Evolutionary conservation across 2,113 vertebrate species (phyloP).

Genomic region (Brevimyrus niger): DNA sequence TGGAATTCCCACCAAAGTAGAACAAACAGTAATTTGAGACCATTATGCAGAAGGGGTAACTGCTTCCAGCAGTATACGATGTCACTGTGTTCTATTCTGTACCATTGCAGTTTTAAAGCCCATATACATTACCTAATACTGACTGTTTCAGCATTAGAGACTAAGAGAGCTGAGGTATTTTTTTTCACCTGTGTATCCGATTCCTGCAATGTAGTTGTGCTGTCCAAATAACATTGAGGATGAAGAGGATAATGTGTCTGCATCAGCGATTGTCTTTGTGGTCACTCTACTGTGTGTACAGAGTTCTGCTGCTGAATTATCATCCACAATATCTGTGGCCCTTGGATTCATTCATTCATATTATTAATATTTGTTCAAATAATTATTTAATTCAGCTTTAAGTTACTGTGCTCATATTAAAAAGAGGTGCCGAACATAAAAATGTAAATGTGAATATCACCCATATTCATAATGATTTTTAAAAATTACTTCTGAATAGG

Average conservation of each 20-base stretch:
- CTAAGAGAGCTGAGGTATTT: background rate
- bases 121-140: background rate
- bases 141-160: background rate
- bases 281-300: background rate
- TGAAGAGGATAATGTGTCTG: background rate
- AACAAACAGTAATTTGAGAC: background rate
- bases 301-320: background rate
- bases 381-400: background rate
- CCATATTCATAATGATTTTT: too few relatives aligned
- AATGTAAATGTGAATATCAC: background rate
- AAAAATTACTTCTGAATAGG: too few relatives aligned
- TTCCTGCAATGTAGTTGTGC: background rate
- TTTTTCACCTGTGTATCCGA: background rate
- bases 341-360: background rate
- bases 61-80: background rate
- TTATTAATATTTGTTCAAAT: background rate
- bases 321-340: background rate
- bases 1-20: background rate
- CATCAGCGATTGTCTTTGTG: background rate
- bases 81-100: background rate
- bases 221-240: background rate
- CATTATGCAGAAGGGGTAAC: background rate
- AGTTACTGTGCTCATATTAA: background rate
- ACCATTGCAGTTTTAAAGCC: background rate
- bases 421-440: background rate